A percentile compares a stretch with the other conserved stretches of the same genome.
phyloP scores from a whole-genome alignment of 2,797 vertebrate genomes.

The Diceros bicornis region DNA sequence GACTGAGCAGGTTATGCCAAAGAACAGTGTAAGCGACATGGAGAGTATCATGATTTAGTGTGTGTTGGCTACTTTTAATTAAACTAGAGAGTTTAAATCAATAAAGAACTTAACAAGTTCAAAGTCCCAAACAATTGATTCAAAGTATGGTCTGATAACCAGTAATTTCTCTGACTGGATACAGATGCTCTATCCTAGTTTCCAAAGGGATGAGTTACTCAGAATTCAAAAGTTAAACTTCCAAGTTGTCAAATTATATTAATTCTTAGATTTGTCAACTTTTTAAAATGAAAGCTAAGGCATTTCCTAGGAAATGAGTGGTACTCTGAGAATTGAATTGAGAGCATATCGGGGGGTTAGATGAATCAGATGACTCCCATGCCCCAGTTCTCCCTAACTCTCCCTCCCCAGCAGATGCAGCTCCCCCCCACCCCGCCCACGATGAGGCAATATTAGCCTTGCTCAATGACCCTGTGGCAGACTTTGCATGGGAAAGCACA shows the following conservation, averaged over 20 bases:
- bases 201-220: background rate
- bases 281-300: background rate
- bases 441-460: background rate
- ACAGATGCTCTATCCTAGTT: background rate
- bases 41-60: background rate
- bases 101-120: background rate
- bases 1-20: background rate
- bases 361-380: background rate
- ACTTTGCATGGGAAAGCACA: background rate
- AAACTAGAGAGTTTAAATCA: background rate
- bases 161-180: background rate
- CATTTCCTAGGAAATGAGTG: background rate
- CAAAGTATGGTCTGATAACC: background rate
- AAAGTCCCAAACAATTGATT: background rate
- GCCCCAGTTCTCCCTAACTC: background rate
- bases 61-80: background rate
- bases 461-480: background rate
- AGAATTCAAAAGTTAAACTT: background rate
- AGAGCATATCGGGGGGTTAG: background rate
- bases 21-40: background rate
- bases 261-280: background rate
- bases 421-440: fast-evolving
- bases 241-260: background rate
- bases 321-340: background rate
- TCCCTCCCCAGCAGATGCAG: background rate